Percentiles rank a stretch among this genome's conserved stretches.
Evolutionary conservation across 2,888 invertebrate genomes (phyloP).

Genomic region (Campoplex nolae): DNA sequence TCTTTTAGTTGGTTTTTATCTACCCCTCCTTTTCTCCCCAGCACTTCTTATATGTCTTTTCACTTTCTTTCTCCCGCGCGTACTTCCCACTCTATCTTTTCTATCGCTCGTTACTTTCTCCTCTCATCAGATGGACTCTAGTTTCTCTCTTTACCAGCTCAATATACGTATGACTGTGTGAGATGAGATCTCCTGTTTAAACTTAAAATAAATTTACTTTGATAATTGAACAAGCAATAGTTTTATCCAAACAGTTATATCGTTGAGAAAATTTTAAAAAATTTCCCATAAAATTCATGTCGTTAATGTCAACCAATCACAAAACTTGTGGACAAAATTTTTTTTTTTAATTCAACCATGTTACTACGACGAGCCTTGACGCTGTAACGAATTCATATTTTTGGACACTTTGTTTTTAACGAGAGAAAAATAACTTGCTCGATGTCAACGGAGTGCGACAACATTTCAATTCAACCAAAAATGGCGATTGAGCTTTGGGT

Average conservation of each 20-base stretch:
- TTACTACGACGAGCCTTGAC: too few species aligned
- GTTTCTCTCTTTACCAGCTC: slow-evolving; percentile 25
- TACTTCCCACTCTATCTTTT: slow-evolving; percentile 43
- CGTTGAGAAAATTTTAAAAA: too few species aligned
- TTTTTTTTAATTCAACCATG: too few species aligned
- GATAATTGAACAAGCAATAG: not conserved
- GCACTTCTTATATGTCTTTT: slow-evolving; percentile 36
- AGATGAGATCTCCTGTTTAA: not conserved
- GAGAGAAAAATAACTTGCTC: not conserved
- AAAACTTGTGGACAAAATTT: too few species aligned
- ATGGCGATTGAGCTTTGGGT: not conserved
- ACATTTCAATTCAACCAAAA: not conserved
- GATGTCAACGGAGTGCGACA: too few species aligned
- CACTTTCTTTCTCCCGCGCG: slow-evolving; percentile 54
- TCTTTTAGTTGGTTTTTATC: slow-evolving; percentile 37
- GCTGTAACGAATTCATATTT: too few species aligned
- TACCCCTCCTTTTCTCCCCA: slow-evolving; percentile 22
- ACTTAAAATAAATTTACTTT: not conserved
- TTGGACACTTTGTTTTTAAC: too few species aligned
- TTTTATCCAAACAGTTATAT: too few species aligned
- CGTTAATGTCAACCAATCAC: too few species aligned
- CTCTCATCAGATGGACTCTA: slow-evolving; percentile 24
- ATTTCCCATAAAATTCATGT: too few species aligned
- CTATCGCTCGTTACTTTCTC: slow-evolving; percentile 41
- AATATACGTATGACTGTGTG: slow-evolving; percentile 2